A percentile compares a stretch with the other conserved stretches of the same genome.
Evolutionary conservation across 2,888 invertebrate species (phyloP).

Genomic region (Digitonthophagus gazella): DNA sequence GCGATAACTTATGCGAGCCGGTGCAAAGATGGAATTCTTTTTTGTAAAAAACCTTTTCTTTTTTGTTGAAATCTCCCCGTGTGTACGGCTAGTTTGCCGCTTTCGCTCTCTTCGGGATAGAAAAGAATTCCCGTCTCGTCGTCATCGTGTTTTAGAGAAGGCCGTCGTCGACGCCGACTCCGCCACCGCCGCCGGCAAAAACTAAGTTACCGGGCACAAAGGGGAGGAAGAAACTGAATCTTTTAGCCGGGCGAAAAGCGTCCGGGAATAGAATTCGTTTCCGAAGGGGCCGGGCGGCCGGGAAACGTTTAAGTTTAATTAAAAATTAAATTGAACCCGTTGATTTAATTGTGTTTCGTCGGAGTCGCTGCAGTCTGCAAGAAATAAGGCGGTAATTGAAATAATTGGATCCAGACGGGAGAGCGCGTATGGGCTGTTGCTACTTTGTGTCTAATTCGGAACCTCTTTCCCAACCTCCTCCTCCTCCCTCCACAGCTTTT

Average conservation of each 20-base stretch:
- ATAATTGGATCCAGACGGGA: conserved; percentile 5
- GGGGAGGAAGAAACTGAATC: background rate
- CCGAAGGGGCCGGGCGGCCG: background rate
- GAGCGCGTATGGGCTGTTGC: background rate
- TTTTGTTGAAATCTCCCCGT: too few species aligned
- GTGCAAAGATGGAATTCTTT: too few species aligned
- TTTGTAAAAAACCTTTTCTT: too few species aligned
- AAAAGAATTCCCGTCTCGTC: too few species aligned
- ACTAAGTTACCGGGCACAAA: too few species aligned
- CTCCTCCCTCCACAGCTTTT: too few species aligned
- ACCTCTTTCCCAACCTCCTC: background rate
- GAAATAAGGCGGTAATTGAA: conserved; percentile 16
- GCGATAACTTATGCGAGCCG: too few species aligned
- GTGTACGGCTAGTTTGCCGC: too few species aligned
- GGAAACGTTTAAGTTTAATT: conserved; percentile 19
- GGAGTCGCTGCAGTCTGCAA: conserved; percentile 13
- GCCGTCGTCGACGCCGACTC: too few species aligned
- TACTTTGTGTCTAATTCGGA: background rate
- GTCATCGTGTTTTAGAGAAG: too few species aligned
- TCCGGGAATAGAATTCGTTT: background rate
- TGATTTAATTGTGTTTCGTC: conserved; percentile 18
- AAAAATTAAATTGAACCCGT: conserved; percentile 20
- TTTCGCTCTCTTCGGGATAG: too few species aligned
- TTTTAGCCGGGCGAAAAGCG: background rate
- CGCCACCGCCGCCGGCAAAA: too few species aligned